Percentiles rank a stretch among this genome's conserved stretches.
These are phyloP conservation scores for Hylaea fasciaria DNA, from an alignment of 2,888 invertebrate species.

Conservation along the genomic window DNA sequence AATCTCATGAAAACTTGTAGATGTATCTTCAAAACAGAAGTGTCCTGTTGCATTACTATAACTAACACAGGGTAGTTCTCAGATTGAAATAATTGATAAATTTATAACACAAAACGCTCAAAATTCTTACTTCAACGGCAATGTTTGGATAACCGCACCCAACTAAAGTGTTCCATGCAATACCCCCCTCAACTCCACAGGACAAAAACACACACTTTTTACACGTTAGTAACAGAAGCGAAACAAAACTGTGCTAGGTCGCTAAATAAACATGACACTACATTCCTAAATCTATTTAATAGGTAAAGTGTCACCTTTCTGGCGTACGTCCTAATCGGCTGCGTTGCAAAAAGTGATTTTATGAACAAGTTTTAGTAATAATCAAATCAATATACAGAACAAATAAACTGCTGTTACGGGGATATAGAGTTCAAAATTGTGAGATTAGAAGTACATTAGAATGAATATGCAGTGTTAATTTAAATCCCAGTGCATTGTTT, in stretches of 20 bases:
- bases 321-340: slow-evolving; percentile 82
- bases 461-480: background rate
- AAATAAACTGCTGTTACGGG: slow-evolving; percentile 20
- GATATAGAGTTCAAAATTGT: background rate
- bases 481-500: background rate
- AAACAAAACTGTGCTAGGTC: slow-evolving; percentile 45
- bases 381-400: slow-evolving; percentile 22
- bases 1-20: background rate
- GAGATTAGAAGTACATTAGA: background rate
- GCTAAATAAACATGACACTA: slow-evolving; percentile 51
- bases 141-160: slow-evolving; percentile 19
- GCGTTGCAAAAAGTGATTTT: slow-evolving; percentile 70
- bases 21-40: background rate
- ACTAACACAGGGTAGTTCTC: too few relatives aligned
- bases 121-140: background rate
- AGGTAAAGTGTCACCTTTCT: slow-evolving; percentile 75
- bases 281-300: slow-evolving; percentile 46
- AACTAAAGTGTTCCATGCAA: slow-evolving; percentile 30
- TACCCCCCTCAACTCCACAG: slow-evolving; percentile 28
- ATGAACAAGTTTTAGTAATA: slow-evolving; percentile 40
- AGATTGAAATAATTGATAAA: too few relatives aligned
- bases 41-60: background rate
- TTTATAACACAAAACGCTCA: too few relatives aligned
- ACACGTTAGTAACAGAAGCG: slow-evolving; percentile 40
- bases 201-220: slow-evolving; percentile 39